A percentile compares a stretch with the other conserved stretches of the same genome.
phyloP scores from a whole-genome alignment of 2,888 invertebrate genomes.

The Campoletis raptor region DNA sequence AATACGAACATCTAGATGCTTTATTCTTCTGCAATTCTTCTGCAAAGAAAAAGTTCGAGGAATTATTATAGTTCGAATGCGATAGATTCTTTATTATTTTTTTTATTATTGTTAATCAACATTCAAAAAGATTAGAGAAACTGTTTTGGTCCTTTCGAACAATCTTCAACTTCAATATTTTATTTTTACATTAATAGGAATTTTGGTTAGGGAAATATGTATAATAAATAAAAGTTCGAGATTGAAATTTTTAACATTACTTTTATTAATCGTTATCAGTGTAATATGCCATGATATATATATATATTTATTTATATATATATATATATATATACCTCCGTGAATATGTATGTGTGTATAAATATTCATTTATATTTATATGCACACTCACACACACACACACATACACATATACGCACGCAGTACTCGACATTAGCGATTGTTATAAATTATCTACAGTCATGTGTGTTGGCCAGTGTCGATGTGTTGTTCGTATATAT shows the following conservation, averaged over 20 bases:
- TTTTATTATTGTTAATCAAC: no score
- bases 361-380: constrained; percentile 60
- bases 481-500: constrained; percentile 68
- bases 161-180: not conserved
- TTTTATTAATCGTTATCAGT: constrained; percentile 83
- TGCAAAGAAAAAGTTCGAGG: no score
- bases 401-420: constrained; percentile 60
- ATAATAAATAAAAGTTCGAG: constrained; percentile 14
- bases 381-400: constrained; percentile 59
- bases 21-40: no score
- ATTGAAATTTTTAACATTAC: constrained; percentile 80
- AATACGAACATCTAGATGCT: no score
- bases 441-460: constrained; percentile 84
- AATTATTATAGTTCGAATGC: no score
- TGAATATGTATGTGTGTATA: constrained; percentile 42
- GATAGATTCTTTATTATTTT: not conserved
- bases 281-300: constrained; percentile 82
- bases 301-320: constrained; percentile 70
- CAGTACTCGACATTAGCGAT: constrained; percentile 83
- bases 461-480: constrained; percentile 76
- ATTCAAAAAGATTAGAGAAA: no score
- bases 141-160: no score
- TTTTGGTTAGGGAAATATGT: not conserved
- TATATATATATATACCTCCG: constrained; percentile 72
- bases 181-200: not conserved